These are phyloP conservation scores for Pempheris klunzingeri DNA, from an alignment of 2,797 vertebrate genomes.

Conservation along the genomic window DNA sequence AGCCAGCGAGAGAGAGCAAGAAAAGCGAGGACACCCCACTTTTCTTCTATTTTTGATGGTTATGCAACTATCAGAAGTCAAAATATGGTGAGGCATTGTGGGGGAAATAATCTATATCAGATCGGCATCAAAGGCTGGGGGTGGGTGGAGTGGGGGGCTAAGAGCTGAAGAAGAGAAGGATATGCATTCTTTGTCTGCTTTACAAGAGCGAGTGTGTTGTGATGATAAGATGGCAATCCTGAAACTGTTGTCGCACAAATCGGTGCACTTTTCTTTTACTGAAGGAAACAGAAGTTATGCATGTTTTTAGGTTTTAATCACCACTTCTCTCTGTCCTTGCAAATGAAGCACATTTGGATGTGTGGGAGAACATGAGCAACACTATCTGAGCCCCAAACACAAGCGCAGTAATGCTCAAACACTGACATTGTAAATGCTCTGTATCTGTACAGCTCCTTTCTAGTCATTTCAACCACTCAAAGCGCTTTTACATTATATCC, in stretches of 20 bases:
- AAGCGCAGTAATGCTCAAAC: not conserved
- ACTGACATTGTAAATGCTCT: no score
- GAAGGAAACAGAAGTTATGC: not conserved
- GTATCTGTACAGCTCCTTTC: no score
- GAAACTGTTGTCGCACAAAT: slow-evolving; percentile 73
- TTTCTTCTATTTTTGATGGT: slow-evolving; percentile 46
- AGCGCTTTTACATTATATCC: no score
- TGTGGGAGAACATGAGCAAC: not conserved
- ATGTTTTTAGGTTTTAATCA: not conserved
- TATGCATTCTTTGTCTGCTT: slow-evolving; percentile 65
- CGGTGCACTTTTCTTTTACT: slow-evolving; percentile 45
- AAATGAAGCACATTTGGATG: slow-evolving; percentile 11
- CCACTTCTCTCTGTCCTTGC: not conserved
- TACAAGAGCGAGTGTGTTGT: slow-evolving; percentile 73
- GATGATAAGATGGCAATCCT: slow-evolving; percentile 77
- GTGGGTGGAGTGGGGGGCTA: not conserved
- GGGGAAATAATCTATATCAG: slow-evolving; percentile 37
- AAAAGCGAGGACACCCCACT: slow-evolving; percentile 54
- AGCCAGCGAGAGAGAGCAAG: slow-evolving; percentile 16
- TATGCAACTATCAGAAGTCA: slow-evolving; percentile 56
- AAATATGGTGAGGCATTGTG: slow-evolving; percentile 58
- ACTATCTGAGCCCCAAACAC: not conserved
- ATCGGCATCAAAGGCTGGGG: slow-evolving; percentile 38
- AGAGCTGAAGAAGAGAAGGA: slow-evolving; percentile 12
- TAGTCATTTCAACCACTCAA: no score